Conservation (phyloP, 2,888 invertebrate genomes). For the Eumacrocentrus americanus region DNA sequence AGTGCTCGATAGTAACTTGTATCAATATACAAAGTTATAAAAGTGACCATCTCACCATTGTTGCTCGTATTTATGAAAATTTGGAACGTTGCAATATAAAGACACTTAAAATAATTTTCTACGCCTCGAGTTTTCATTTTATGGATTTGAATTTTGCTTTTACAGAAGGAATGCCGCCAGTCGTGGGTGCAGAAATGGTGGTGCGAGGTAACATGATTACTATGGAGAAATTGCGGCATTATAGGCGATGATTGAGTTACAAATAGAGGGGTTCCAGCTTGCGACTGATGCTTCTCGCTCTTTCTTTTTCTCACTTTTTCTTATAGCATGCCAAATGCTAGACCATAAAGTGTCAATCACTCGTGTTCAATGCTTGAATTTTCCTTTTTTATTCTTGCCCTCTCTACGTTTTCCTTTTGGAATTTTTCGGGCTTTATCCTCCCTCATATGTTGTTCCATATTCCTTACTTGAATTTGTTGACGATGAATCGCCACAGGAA, state of each 20-base stretch:
- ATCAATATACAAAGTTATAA: too few species aligned
- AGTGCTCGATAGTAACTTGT: too few species aligned
- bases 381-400: conserved; percentile 18
- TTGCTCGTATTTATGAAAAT: too few species aligned
- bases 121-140: too few species aligned
- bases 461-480: background rate
- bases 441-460: too few species aligned
- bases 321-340: conserved; percentile 47
- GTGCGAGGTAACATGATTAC: conserved; percentile 55
- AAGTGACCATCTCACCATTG: too few species aligned
- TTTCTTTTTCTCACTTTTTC: conserved; percentile 8
- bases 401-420: background rate
- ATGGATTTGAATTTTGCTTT: background rate
- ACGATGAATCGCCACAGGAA: conserved; percentile 19
- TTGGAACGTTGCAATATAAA: too few species aligned
- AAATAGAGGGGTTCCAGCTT: conserved; percentile 47
- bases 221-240: conserved; percentile 60
- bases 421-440: too few species aligned
- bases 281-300: conserved; percentile 42
- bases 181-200: conserved; percentile 33
- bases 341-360: conserved; percentile 58
- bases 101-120: too few species aligned
- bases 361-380: conserved; percentile 31
- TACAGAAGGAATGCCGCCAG: conserved; percentile 15
- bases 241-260: conserved; percentile 60